phyloP scores from a whole-genome alignment of 1,140 invertebrate species.

The Bombus haemorrhoidalis region DNA sequence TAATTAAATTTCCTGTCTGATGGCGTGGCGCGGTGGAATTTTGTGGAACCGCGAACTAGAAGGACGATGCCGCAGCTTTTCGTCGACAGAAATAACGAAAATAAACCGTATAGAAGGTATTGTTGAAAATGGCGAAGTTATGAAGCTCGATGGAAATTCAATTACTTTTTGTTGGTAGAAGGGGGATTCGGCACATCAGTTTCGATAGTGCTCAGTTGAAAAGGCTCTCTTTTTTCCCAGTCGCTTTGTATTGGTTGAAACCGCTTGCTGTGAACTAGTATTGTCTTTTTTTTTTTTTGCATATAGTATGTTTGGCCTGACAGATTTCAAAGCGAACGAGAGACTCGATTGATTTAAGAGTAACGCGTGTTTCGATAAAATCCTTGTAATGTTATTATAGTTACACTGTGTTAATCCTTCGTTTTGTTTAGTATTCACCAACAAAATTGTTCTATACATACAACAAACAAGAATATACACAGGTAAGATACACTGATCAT shows the following conservation, averaged over 20 bases:
- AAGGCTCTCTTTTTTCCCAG: not conserved
- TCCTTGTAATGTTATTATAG: not conserved
- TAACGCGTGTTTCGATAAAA: not conserved
- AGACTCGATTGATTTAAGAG: not conserved
- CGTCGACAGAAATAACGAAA: not conserved
- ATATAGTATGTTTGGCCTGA: not conserved
- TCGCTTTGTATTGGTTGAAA: not conserved
- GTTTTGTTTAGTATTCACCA: not conserved
- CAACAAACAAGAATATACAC: not conserved
- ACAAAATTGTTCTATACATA: not conserved
- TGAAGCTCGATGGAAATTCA: conserved; percentile 31
- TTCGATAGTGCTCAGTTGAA: not conserved
- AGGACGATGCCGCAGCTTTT: not conserved
- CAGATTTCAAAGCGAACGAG: not conserved
- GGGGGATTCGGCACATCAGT: not conserved
- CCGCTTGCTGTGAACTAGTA: not conserved
- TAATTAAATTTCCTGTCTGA: conserved; percentile 40
- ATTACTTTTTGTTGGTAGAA: conserved; percentile 2
- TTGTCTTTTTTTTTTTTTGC: not conserved
- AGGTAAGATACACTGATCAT: not conserved
- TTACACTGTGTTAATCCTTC: not conserved
- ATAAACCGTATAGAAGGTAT: not conserved
- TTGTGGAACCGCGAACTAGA: not conserved
- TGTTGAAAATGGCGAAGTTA: not conserved
- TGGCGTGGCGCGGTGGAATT: not conserved